Percentiles rank a stretch among this genome's conserved stretches.
Evolutionary conservation across 1,140 invertebrate genomes (phyloP).

Genomic region (Elymnias hypermnestra): DNA sequence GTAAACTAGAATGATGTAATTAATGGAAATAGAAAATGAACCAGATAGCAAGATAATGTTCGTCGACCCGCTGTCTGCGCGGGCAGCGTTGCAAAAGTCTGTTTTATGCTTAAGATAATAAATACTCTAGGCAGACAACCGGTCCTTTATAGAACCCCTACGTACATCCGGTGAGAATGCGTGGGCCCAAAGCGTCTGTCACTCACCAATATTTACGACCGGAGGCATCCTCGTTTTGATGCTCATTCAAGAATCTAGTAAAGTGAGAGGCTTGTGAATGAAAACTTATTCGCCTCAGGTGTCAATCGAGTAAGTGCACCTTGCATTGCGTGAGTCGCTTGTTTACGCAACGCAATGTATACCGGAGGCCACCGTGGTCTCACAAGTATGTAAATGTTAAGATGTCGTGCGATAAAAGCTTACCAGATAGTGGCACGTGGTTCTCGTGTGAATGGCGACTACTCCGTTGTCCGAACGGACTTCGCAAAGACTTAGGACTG

Average conservation of each 20-base stretch:
- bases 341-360: conserved; percentile 51
- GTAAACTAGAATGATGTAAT: conserved; percentile 57
- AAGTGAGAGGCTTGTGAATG: conserved; percentile 50
- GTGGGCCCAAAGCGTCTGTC: conserved; percentile 62
- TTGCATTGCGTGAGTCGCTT: conserved; percentile 29
- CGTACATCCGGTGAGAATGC: conserved; percentile 66
- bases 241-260: conserved; percentile 30
- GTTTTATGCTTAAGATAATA: conserved; percentile 48
- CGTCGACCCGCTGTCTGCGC: conserved; percentile 62
- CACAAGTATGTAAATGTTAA: conserved; percentile 45
- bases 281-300: conserved; percentile 18
- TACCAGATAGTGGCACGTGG: conserved; percentile 81
- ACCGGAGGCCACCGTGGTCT: conserved; percentile 54
- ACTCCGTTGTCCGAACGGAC: conserved; percentile 79
- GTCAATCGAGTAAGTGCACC: conserved; percentile 46
- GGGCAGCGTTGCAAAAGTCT: conserved; percentile 63
- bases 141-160: conserved; percentile 66
- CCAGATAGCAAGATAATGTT: conserved; percentile 57
- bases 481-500: conserved; percentile 85
- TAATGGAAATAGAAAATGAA: conserved; percentile 66
- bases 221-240: conserved; percentile 45
- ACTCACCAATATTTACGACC: conserved; percentile 55
- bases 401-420: conserved; percentile 34
- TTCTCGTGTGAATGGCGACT: conserved; percentile 67
- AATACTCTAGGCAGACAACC: conserved; percentile 55